phyloP scores from a whole-genome alignment of 2,888 invertebrate species.

The Odontothrips loti region DNA sequence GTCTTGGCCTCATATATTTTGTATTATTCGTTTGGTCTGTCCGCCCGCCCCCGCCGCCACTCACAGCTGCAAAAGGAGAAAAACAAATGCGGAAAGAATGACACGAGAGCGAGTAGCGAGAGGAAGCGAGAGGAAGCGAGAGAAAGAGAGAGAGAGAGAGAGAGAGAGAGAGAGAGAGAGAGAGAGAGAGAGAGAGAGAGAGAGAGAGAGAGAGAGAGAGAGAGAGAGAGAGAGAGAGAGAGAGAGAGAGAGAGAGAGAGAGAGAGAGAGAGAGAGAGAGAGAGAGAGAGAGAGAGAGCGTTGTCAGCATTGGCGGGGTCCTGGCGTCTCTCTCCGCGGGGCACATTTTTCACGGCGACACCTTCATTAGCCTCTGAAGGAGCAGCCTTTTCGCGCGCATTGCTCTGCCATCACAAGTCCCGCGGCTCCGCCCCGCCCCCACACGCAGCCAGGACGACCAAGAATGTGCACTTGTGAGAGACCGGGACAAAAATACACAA shows the following conservation, averaged over 20 bases:
- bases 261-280: slow-evolving; percentile 1
- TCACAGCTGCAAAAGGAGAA: too few species aligned
- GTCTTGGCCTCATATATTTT: too few species aligned
- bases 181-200: background rate
- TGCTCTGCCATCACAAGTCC: background rate
- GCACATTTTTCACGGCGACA: slow-evolving; percentile 20
- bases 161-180: slow-evolving; percentile 1
- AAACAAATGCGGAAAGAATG: too few species aligned
- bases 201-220: too few species aligned
- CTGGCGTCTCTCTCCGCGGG: background rate
- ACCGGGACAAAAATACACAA: too few species aligned
- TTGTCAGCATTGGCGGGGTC: background rate
- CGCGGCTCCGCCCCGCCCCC: background rate
- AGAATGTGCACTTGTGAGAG: too few species aligned
- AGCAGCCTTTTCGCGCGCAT: background rate
- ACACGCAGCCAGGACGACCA: too few species aligned
- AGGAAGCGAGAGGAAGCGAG: background rate
- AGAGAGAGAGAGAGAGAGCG: background rate
- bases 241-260: background rate
- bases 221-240: too few species aligned
- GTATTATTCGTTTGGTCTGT: too few species aligned
- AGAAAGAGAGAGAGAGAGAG: slow-evolving; percentile 4
- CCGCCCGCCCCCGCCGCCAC: too few species aligned
- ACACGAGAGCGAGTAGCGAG: too few species aligned
- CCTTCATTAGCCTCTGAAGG: slow-evolving; percentile 18